These are phyloP conservation scores for Oscheius sp. DNA, from an alignment of 2,888 invertebrate species.

Conservation along the genomic window DNA sequence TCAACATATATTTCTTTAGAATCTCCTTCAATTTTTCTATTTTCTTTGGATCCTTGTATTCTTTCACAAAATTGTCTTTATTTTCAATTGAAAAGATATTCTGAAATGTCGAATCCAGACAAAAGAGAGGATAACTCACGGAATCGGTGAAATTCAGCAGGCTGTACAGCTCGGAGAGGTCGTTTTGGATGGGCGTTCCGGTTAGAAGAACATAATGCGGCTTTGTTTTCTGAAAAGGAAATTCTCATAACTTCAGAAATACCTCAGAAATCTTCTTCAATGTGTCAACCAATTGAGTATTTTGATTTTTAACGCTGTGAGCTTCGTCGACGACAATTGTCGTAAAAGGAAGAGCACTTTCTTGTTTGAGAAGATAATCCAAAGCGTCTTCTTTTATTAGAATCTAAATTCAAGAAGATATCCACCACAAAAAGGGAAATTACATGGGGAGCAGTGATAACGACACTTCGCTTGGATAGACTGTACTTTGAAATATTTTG, in stretches of 20 bases:
- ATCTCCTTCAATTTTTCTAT: slow-evolving; percentile 69
- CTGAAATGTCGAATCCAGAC: slow-evolving; percentile 21
- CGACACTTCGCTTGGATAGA: slow-evolving; percentile 21
- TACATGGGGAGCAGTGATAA: slow-evolving; percentile 39
- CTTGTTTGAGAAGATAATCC: slow-evolving; percentile 1
- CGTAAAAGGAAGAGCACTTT: slow-evolving; percentile 19
- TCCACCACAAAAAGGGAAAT: neutral
- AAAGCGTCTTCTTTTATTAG: neutral
- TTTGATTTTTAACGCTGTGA: slow-evolving; percentile 37
- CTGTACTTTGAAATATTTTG: neutral
- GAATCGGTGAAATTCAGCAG: slow-evolving; percentile 73
- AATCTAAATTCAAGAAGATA: neutral
- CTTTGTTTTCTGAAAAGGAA: neutral
- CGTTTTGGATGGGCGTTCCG: slow-evolving; percentile 76
- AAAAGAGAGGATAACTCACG: slow-evolving; percentile 66
- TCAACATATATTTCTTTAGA: slow-evolving; percentile 73
- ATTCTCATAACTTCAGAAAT: too few species aligned
- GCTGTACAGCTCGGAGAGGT: slow-evolving; percentile 74
- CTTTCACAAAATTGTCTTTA: slow-evolving; percentile 64
- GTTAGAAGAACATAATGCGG: slow-evolving; percentile 73
- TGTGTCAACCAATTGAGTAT: slow-evolving; percentile 23
- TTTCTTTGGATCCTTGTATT: neutral
- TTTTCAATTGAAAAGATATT: slow-evolving; percentile 61
- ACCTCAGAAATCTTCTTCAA: neutral
- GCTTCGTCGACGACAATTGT: slow-evolving; percentile 40